A percentile compares a stretch with the other conserved stretches of the same genome.
phyloP scores from a whole-genome alignment of 2,113 vertebrate species.

The Guaruba guarouba region DNA sequence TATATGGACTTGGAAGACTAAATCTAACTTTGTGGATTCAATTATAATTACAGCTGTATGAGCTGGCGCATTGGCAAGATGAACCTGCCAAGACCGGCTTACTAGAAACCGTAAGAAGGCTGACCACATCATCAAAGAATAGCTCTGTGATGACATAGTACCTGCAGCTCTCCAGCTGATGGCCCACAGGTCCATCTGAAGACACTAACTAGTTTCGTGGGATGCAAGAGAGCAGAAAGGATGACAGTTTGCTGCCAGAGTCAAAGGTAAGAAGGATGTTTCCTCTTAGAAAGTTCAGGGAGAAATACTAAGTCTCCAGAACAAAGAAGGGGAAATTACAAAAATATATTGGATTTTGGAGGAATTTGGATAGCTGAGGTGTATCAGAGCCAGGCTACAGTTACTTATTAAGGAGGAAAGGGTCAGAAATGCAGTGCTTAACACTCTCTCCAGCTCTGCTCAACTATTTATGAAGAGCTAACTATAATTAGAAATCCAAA shows the following conservation, averaged over 20 bases:
- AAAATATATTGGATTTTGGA: conserved; percentile 51
- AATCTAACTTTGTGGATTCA: conserved; percentile 67
- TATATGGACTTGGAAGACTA: conserved; percentile 62
- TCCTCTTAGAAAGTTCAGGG: conserved; percentile 40
- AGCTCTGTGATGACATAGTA: conserved; percentile 45
- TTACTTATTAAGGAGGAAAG: conserved; percentile 7
- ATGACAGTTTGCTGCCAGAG: not conserved
- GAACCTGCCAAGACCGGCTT: conserved; percentile 58
- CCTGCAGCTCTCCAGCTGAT: conserved; percentile 11
- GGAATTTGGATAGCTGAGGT: not conserved
- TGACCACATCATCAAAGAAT: conserved; percentile 56
- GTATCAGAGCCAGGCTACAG: conserved; percentile 20
- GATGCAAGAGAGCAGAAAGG: not conserved
- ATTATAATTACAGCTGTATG: conserved; percentile 73
- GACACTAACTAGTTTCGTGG: not conserved
- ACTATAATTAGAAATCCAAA: conserved; percentile 58
- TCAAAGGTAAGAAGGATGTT: conserved; percentile 38
- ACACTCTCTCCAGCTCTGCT: conserved; percentile 38
- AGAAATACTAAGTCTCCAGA: not conserved
- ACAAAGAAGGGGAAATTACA: conserved; percentile 58
- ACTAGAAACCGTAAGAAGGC: conserved; percentile 38
- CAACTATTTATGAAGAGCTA: conserved; percentile 56
- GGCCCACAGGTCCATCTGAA: not conserved
- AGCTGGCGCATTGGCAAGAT: conserved; percentile 47
- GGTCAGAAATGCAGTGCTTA: conserved; percentile 29